phyloP scores from a whole-genome alignment of 2,113 vertebrate species.

The Aspidoscelis tigris region DNA sequence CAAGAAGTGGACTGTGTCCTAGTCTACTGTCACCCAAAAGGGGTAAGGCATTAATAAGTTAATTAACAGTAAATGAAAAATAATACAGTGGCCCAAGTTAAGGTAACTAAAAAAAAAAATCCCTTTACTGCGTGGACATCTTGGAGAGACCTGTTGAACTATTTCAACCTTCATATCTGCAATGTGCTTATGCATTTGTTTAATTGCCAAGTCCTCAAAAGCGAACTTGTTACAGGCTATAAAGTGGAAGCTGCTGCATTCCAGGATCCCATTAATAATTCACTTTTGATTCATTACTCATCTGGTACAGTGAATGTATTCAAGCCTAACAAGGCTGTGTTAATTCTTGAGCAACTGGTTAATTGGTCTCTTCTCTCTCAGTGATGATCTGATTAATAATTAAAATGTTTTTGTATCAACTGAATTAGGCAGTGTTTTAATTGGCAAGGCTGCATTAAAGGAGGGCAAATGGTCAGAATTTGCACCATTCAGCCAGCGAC shows the following conservation, averaged over 20 bases:
- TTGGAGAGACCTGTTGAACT: not conserved
- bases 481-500: slow-evolving; percentile 60
- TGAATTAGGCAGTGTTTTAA: slow-evolving; percentile 40
- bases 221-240: slow-evolving; percentile 28
- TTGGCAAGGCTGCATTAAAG: slow-evolving; percentile 1
- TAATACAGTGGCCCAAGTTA: too few species aligned
- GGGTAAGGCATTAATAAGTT: too few species aligned
- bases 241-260: slow-evolving; percentile 49
- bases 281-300: slow-evolving; percentile 56
- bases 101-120: too few species aligned
- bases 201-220: slow-evolving; percentile 27
- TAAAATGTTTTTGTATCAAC: slow-evolving; percentile 60
- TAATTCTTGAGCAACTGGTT: slow-evolving; percentile 67
- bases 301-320: slow-evolving; percentile 68
- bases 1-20: too few species aligned
- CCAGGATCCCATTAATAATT: slow-evolving; percentile 67
- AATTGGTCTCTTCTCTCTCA: slow-evolving; percentile 68
- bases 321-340: slow-evolving; percentile 44
- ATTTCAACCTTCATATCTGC: not conserved
- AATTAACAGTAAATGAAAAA: too few species aligned
- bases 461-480: slow-evolving; percentile 44
- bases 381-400: slow-evolving; percentile 65
- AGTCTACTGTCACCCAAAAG: too few species aligned
- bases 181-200: slow-evolving; percentile 29
- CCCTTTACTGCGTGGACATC: not conserved